phyloP scores from a whole-genome alignment of 2,113 vertebrate species.

The Micronycteris hirsuta region DNA sequence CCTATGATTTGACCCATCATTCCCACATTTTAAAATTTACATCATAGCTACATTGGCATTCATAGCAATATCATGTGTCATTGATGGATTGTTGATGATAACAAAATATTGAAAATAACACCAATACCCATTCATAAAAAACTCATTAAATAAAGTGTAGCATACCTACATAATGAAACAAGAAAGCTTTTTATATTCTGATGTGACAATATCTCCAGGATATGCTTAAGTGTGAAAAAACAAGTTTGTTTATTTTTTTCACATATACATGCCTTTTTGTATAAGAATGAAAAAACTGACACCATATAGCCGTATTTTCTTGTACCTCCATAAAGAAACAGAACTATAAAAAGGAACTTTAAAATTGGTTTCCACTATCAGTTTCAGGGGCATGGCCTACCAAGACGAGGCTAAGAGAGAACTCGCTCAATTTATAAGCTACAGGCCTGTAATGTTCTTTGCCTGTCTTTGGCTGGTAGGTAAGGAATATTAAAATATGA shows the following conservation, averaged over 20 bases:
- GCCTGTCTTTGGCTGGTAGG: accelerated
- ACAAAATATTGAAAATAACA: not conserved
- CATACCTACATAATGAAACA: not conserved
- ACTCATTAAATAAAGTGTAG: not conserved
- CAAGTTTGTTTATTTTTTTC: not conserved
- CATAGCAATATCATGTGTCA: not conserved
- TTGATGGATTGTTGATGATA: not conserved
- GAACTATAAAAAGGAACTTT: not conserved
- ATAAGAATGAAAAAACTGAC: not conserved
- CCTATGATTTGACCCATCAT: not conserved
- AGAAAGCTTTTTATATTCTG: not conserved
- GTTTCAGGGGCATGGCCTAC: not conserved
- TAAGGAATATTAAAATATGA: not conserved
- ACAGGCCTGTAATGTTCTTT: not conserved
- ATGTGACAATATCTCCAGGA: not conserved
- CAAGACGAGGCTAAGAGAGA: not conserved
- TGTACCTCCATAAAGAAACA: not conserved
- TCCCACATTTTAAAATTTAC: not conserved
- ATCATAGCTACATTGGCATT: not conserved
- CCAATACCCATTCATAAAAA: not conserved
- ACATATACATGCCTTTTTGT: not conserved
- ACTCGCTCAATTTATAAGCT: not conserved
- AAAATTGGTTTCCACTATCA: not conserved
- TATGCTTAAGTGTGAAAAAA: not conserved
- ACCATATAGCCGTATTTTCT: not conserved